Base-by-base conservation (phyloP, 2,888 invertebrate genomes). In the Cistogaster globosa region DNA sequence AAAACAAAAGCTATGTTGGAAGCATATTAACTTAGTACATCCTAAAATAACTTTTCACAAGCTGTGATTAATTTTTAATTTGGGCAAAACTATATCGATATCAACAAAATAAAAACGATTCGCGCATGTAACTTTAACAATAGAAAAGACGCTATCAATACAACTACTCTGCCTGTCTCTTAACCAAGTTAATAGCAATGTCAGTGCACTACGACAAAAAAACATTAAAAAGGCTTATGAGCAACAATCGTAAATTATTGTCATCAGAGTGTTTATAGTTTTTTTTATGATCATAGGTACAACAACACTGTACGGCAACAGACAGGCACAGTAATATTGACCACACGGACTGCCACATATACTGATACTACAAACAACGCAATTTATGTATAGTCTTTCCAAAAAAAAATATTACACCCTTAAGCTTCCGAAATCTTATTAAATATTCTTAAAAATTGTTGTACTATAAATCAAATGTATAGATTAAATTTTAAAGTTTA, bases 191-290 rank as follows among this genome's bases (percentile, higher is more conserved):
- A 48, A 68, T 71, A 63, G 69, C 63, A 72, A 65, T 67, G 32
- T 32, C 67, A 42, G 67, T 82, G 76, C 82, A 76, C 76, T 76
- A 58, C 53, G 69, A 82, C 71, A 76, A 57, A 74, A 76, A 75
- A 63, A 20, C 53, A 36, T 55, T 79, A 32, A 32, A 32, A 57
- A 42, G 45, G 60, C 36, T 55, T 45, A 75, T 48, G 48, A 75
- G 55, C n/a, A 75, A 48, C 67, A 74, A 53, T 68, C 74, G 75
- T 69, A 82, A 69, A 69, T 75, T 68, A 76, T 76, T 81, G 62
- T 75, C 75, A 75, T 69, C 48, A 75, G 26, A 63, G 68, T 63
- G 22, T 75, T 38, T 57, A 69, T 42, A 42, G 11, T 42, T 42
- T 14, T 78, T 55, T 69, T 74, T 81, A 81, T 68, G 42, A 51